These are phyloP conservation scores for Cyanoramphus novaezelandiae DNA, from an alignment of 2,113 vertebrate species.

Conservation along the genomic window DNA sequence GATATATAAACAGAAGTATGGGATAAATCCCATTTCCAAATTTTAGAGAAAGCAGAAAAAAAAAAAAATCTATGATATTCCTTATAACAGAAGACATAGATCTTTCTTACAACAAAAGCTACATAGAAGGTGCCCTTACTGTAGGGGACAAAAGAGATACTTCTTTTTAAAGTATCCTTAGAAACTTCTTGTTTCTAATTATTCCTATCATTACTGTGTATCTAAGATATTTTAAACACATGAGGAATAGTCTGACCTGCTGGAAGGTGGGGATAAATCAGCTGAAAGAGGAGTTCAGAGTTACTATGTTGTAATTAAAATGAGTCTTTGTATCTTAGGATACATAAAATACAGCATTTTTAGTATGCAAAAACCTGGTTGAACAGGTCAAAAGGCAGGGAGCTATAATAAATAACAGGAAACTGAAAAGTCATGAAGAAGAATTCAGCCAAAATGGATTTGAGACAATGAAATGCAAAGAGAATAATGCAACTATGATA, in stretches of 20 bases:
- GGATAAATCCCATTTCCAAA: background rate
- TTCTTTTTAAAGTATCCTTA: background rate
- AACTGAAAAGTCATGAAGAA: background rate
- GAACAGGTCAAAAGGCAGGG: background rate
- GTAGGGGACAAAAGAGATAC: background rate
- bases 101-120: background rate
- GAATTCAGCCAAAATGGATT: background rate
- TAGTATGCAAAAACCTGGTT: background rate
- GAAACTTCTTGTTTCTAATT: background rate
- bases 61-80: background rate
- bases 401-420: background rate
- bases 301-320: background rate
- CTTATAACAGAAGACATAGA: background rate
- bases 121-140: background rate
- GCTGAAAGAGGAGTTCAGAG: background rate
- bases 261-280: background rate
- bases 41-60: background rate
- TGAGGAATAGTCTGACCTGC: background rate
- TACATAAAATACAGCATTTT: background rate
- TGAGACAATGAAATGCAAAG: background rate
- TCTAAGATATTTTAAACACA: background rate
- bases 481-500: background rate
- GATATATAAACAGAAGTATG: background rate
- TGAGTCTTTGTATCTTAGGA: background rate
- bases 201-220: background rate